These are phyloP conservation scores for Eurystomus glaucurus DNA, from an alignment of 2,797 vertebrate species.

Conservation along the genomic window DNA sequence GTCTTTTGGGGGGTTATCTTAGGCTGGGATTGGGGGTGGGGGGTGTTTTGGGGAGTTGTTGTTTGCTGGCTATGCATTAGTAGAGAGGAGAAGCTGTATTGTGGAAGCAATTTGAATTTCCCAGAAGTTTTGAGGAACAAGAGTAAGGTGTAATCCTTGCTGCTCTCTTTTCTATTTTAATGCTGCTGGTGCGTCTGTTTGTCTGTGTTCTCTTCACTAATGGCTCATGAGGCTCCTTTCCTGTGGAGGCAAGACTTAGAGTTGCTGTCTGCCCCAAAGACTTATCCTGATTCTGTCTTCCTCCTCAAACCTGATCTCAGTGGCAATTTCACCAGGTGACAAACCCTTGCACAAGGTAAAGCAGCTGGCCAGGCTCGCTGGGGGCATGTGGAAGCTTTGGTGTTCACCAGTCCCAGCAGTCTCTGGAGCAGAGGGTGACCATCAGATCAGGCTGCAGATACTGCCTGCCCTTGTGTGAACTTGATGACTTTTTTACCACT, in stretches of 20 bases:
- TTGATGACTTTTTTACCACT: not conserved
- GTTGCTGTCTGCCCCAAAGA: not conserved
- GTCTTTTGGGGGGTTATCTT: not conserved
- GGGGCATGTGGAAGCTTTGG: not conserved
- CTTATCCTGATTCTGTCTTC: not conserved
- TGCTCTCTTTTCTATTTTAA: not conserved
- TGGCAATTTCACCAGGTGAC: not conserved
- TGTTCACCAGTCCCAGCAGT: fast-evolving
- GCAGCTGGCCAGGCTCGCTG: not conserved
- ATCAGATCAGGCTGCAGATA: not conserved
- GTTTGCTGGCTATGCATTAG: not conserved
- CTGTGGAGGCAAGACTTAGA: not conserved
- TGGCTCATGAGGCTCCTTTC: not conserved
- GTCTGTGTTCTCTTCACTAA: not conserved
- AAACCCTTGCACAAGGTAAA: not conserved
- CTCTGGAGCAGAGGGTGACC: not conserved
- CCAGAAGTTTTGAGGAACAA: not conserved
- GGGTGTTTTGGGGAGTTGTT: fast-evolving
- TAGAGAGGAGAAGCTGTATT: not conserved
- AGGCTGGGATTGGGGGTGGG: fast-evolving
- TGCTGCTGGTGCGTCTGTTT: not conserved
- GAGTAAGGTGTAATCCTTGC: not conserved
- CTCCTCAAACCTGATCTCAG: not conserved
- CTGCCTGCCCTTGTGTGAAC: not conserved
- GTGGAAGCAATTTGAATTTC: not conserved